Conservation (phyloP, 53 echinoderm and acorn worm species). For the Temnopleurus reevesii region DNA sequence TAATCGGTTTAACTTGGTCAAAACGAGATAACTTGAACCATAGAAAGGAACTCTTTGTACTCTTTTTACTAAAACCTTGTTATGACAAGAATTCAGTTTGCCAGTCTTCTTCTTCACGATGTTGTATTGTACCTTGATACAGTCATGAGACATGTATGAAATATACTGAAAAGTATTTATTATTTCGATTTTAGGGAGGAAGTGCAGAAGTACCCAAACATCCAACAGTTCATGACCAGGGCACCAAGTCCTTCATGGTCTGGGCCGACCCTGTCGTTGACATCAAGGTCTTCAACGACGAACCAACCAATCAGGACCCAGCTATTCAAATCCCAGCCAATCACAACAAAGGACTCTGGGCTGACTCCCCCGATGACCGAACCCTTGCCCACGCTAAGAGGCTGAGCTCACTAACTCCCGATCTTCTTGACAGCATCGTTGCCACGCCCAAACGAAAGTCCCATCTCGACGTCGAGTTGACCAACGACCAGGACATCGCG, state of each 20-base stretch:
- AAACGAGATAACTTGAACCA: too few species aligned
- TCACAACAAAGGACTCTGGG: slow-evolving; percentile 49
- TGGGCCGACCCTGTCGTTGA: slow-evolving; percentile 55
- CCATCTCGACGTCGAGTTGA: not conserved
- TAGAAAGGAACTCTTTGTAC: too few species aligned
- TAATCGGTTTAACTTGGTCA: too few species aligned
- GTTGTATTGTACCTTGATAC: too few species aligned
- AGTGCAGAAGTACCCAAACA: not conserved
- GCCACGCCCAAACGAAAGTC: slow-evolving; percentile 40
- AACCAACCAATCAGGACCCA: not conserved
- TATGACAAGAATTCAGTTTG: too few species aligned
- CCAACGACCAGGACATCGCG: not conserved
- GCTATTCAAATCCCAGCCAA: not conserved
- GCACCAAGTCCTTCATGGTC: slow-evolving; percentile 45
- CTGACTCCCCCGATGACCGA: slow-evolving; percentile 47
- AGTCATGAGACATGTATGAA: too few species aligned
- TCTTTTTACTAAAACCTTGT: too few species aligned
- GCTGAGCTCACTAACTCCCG: not conserved
- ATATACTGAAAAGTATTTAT: too few species aligned
- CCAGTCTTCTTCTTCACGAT: too few species aligned
- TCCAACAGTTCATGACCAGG: not conserved
- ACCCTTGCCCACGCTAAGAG: not conserved
- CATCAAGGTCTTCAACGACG: not conserved
- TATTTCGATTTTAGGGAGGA: slow-evolving; percentile 20
- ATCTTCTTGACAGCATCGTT: slow-evolving; percentile 26